Evolutionary conservation across 2,888 invertebrate species (phyloP), one percentile per base, ranked within the genome.

Genomic region (Adelphocoris suturalis): DNA sequence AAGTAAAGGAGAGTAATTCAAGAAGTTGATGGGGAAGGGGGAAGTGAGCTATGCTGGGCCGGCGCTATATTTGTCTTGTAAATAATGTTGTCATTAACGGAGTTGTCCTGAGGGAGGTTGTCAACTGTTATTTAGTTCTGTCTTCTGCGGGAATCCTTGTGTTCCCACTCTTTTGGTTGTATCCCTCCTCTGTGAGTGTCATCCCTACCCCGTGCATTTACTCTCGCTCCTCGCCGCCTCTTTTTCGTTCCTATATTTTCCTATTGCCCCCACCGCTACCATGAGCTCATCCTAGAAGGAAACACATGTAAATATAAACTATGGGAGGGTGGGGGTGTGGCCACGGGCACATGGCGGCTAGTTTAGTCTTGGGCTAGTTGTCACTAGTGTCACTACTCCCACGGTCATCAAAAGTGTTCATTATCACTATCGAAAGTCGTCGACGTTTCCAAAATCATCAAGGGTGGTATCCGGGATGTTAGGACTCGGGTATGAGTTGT

Each of bases 401-500:
- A 57, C 57, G 7, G n/a, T 57, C 57, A n/a, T 57, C 52, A 68
- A 68, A 27, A 68, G 11, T 27, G 23, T 19, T 12, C 19, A 27
- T 23, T 68, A 2, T 23, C 12, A 9, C 11, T 19, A 23, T 13
- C 68, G 68, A 68, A 19, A 19, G 0, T 1, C 4, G 13, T 23
- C 23, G 23, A 68, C 4, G 23, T 23, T 68, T 23, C 3, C 68
- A 12, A 68, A 23, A 68, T 23, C 0, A 13, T 82, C 23, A 16
- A 48, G n/a, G 82, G 3, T 0, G n/a, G 12, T 46, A 55, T 52
- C 28, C 37, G 55, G 14, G 12, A 91, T 91, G 91, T 85, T 90
- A 48, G 90, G 91, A 12, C 85, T 91, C 47, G 90, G 89, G 55
- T 91, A 91, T 86, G 91, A 90, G 52, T 68, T 85, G 23, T 90